Evolutionary conservation across 2,113 vertebrate genomes (phyloP).

Genomic region (Polypterus bichir): DNA sequence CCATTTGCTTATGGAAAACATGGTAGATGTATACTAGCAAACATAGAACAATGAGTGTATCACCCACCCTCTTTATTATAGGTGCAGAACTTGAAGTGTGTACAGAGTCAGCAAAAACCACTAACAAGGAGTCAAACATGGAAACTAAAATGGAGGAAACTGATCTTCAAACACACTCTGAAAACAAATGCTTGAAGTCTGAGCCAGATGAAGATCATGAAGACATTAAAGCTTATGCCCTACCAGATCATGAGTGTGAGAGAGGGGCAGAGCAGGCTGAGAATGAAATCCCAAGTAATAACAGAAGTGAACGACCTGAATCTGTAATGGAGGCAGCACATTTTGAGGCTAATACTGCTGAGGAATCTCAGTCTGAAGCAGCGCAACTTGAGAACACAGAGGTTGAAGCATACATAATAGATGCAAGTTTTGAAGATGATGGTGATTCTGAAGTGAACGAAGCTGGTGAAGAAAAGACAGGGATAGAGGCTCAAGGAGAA

Average conservation of each 20-base stretch:
- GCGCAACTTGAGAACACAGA: constrained; percentile 10
- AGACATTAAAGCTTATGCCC: no score
- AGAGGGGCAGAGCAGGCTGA: background rate
- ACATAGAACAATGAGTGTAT: no score
- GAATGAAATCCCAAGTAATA: background rate
- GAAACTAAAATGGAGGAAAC: no score
- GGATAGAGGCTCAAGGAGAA: background rate
- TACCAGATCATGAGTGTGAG: background rate
- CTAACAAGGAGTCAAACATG: no score
- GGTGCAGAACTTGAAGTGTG: no score
- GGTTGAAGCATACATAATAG: background rate
- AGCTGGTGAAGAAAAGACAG: background rate
- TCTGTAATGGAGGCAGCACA: background rate
- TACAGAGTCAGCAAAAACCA: no score
- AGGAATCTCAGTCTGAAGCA: background rate
- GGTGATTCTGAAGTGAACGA: background rate
- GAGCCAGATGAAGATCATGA: no score
- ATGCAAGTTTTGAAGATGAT: background rate
- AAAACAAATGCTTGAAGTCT: no score
- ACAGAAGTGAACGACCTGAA: background rate
- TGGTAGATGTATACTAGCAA: no score
- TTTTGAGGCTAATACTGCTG: background rate
- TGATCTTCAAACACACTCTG: no score
- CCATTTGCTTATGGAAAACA: no score
- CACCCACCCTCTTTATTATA: no score